phyloP scores from a whole-genome alignment of 2,888 invertebrate genomes.

The Caenorhabditis sulstoni region DNA sequence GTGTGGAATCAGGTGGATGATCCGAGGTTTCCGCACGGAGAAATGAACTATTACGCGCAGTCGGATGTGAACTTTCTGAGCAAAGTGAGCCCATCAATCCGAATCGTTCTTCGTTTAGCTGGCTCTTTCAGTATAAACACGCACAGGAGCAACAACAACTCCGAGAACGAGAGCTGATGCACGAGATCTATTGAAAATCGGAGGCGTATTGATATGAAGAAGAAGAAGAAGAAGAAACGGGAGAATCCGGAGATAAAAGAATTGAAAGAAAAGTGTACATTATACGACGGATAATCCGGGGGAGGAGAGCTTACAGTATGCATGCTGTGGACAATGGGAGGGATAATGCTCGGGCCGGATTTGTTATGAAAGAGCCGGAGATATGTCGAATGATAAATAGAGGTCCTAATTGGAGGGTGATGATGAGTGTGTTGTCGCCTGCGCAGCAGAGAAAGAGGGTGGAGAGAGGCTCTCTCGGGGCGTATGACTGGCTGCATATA shows the following conservation, averaged over 20 bases:
- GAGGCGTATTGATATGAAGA: slow-evolving; percentile 20
- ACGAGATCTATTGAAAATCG: slow-evolving; percentile 63
- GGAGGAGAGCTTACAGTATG: slow-evolving; percentile 31
- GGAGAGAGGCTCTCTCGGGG: not conserved
- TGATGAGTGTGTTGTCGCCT: slow-evolving; percentile 1
- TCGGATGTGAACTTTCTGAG: slow-evolving; percentile 74
- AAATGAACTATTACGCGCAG: slow-evolving; percentile 75
- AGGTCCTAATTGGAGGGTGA: slow-evolving; percentile 23
- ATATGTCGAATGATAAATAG: slow-evolving; percentile 35
- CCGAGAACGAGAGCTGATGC: slow-evolving; percentile 60
- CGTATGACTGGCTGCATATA: not conserved
- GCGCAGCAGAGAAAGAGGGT: not conserved
- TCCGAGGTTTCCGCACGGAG: slow-evolving; percentile 71
- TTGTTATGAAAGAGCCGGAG: slow-evolving; percentile 10
- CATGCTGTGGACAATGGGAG: slow-evolving; percentile 25
- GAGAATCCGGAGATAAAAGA: slow-evolving; percentile 28
- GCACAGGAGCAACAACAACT: slow-evolving; percentile 66
- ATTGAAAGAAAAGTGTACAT: slow-evolving; percentile 5
- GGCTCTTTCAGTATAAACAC: slow-evolving; percentile 61
- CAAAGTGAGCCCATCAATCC: slow-evolving; percentile 66
- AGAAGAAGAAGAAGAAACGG: slow-evolving; percentile 18
- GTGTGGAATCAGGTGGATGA: slow-evolving; percentile 75
- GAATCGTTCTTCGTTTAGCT: not conserved
- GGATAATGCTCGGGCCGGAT: slow-evolving; percentile 19
- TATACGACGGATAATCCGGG: not conserved